Conservation (phyloP, 2,797 vertebrate species). For the Cichlasoma orientale region DNA sequence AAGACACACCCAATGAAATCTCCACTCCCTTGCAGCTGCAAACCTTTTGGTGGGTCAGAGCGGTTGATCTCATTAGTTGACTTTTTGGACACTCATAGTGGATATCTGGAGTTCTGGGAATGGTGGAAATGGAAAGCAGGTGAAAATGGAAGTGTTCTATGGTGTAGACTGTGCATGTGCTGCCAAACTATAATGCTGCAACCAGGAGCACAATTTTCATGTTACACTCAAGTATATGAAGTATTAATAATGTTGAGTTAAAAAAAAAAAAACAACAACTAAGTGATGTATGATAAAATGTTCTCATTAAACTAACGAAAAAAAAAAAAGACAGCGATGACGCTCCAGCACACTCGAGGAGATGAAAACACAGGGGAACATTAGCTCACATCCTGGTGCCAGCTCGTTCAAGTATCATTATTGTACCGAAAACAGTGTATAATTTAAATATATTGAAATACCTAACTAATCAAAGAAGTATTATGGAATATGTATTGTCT, state of each 20-base stretch:
- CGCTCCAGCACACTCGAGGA: constrained; percentile 28
- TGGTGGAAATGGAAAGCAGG: constrained; percentile 24
- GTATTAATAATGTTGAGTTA: constrained; percentile 72
- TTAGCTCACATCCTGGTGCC: constrained; percentile 69
- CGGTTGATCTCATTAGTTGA: constrained; percentile 5
- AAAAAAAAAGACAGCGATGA: constrained; percentile 2
- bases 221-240: constrained; percentile 70
- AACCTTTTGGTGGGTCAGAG: constrained; percentile 29
- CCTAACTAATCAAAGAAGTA: constrained; percentile 78
- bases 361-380: constrained; percentile 39
- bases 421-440: constrained; percentile 85
- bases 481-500: constrained; percentile 83
- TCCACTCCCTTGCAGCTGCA: constrained; percentile 40
- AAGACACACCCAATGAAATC: constrained; percentile 49
- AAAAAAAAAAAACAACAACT: constrained; percentile 34
- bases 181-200: constrained; percentile 79
- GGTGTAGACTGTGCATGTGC: constrained; percentile 82
- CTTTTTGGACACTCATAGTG: constrained; percentile 7
- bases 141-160: constrained; percentile 38
- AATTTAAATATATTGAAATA: constrained; percentile 89
- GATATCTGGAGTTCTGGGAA: constrained; percentile 30
- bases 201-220: constrained; percentile 81
- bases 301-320: constrained; percentile 58
- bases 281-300: constrained; percentile 56
- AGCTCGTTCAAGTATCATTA: constrained; percentile 78